phyloP scores from a whole-genome alignment of 2,113 vertebrate genomes.

The Malurus melanocephalus region DNA sequence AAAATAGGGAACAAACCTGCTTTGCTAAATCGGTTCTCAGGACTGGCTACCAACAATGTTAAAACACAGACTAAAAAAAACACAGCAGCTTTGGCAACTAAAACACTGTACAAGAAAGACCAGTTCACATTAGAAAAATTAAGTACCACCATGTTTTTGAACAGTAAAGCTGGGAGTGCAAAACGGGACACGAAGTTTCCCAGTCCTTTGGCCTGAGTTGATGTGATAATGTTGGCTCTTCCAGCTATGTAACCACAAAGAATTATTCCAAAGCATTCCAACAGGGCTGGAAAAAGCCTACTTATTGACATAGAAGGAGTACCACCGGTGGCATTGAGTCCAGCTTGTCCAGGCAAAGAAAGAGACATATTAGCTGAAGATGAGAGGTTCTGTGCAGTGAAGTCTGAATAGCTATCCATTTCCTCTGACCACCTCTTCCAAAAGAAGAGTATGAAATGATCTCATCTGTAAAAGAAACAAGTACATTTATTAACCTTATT shows the following conservation, averaged over 20 bases:
- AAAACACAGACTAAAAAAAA: constrained; percentile 87
- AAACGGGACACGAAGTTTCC: constrained; percentile 96
- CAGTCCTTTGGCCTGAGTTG: constrained; percentile 90
- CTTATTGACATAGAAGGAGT: constrained; percentile 88
- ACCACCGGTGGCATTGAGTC: constrained; percentile 47
- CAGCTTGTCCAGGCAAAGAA: constrained; percentile 35
- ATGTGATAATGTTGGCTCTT: constrained; percentile 87
- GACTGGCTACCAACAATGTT: constrained; percentile 86
- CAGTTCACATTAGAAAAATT: constrained; percentile 93
- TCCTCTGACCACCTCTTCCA: constrained; percentile 52
- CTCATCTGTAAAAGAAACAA: constrained; percentile 59
- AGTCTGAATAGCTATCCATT: constrained; percentile 68
- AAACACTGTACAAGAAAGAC: constrained; percentile 91
- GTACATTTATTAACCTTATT: not conserved
- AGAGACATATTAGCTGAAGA: constrained; percentile 56
- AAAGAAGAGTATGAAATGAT: constrained; percentile 11
- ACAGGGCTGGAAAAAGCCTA: constrained; percentile 89
- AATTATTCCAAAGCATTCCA: constrained; percentile 97
- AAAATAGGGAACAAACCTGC: constrained; percentile 97
- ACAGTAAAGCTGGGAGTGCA: constrained; percentile 92
- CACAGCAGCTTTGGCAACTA: constrained; percentile 90
- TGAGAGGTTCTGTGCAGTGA: constrained; percentile 53
- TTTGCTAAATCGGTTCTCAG: constrained; percentile 87
- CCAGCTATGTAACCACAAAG: constrained; percentile 94
- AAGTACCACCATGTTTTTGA: constrained; percentile 97